phyloP scores from a whole-genome alignment of 2,113 vertebrate genomes.

The Lampris megalopsis region DNA sequence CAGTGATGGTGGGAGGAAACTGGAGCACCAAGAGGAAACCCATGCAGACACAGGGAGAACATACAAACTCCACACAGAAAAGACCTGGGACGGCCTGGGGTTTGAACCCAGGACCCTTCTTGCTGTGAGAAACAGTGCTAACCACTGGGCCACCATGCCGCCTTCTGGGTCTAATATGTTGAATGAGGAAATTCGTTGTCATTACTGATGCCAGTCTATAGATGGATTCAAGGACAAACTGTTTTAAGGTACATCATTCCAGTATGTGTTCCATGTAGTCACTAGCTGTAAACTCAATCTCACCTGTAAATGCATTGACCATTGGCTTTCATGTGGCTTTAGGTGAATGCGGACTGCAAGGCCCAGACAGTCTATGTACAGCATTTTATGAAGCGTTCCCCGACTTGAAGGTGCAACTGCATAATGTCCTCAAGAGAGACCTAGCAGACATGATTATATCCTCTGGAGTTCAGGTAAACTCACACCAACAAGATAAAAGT shows the following conservation, averaged over 20 bases:
- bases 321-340: slow-evolving; percentile 58
- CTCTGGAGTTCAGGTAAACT: slow-evolving; percentile 78
- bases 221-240: slow-evolving; percentile 63
- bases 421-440: slow-evolving; percentile 72
- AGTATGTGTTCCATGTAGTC: not conserved
- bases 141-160: too few relatives aligned
- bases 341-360: slow-evolving; percentile 75
- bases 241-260: slow-evolving; percentile 64
- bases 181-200: slow-evolving; percentile 72
- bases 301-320: not conserved
- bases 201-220: slow-evolving; percentile 63
- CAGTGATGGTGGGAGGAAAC: too few relatives aligned
- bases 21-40: too few relatives aligned
- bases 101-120: too few relatives aligned
- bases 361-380: slow-evolving; percentile 68
- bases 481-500: slow-evolving; percentile 3
- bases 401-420: slow-evolving; percentile 61
- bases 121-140: too few relatives aligned
- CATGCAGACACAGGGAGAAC: too few relatives aligned
- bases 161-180: slow-evolving; percentile 54
- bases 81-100: too few relatives aligned
- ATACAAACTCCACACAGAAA: too few relatives aligned
- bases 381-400: slow-evolving; percentile 75
- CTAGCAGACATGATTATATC: slow-evolving; percentile 70
- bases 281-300: not conserved